A percentile compares a stretch with the other conserved stretches of the same genome.
Evolutionary conservation across 2,113 vertebrate species (phyloP).

Genomic region (Indri indri): DNA sequence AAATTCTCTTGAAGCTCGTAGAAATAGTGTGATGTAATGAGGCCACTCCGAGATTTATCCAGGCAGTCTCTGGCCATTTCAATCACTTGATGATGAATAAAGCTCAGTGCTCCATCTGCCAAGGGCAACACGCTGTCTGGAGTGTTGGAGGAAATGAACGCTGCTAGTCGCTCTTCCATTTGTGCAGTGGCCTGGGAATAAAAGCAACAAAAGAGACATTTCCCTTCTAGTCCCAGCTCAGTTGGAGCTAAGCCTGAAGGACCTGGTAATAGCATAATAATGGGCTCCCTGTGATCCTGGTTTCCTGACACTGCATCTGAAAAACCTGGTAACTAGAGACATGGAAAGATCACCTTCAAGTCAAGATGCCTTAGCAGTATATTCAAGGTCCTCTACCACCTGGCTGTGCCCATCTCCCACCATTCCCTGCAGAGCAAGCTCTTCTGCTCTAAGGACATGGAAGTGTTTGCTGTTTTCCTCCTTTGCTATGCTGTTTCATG

Average conservation of each 20-base stretch:
- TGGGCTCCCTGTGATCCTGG: not conserved
- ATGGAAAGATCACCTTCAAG: not conserved
- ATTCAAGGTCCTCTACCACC: not conserved
- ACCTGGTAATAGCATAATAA: not conserved
- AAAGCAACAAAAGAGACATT: constrained; percentile 47
- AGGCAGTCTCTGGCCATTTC: constrained; percentile 97
- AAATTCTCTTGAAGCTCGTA: constrained; percentile 98
- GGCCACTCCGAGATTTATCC: constrained; percentile 93
- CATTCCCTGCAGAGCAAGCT: not conserved
- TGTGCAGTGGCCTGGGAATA: constrained; percentile 93
- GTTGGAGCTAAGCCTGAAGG: not conserved
- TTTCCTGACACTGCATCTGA: not conserved
- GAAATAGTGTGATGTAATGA: constrained; percentile 97
- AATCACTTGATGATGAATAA: constrained; percentile 98
- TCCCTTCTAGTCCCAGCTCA: not conserved
- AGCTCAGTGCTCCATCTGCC: constrained; percentile 96
- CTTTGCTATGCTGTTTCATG: not conserved
- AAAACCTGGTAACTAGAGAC: not conserved
- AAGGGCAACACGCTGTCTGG: constrained; percentile 92
- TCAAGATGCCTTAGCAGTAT: not conserved
- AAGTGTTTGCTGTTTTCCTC: not conserved
- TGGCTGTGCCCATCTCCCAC: not conserved
- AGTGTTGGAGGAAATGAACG: constrained; percentile 91
- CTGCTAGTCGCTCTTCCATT: constrained; percentile 96
- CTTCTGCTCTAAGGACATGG: not conserved